phyloP scores from a whole-genome alignment of 2,113 vertebrate genomes.

The Oxyruncus cristatus region DNA sequence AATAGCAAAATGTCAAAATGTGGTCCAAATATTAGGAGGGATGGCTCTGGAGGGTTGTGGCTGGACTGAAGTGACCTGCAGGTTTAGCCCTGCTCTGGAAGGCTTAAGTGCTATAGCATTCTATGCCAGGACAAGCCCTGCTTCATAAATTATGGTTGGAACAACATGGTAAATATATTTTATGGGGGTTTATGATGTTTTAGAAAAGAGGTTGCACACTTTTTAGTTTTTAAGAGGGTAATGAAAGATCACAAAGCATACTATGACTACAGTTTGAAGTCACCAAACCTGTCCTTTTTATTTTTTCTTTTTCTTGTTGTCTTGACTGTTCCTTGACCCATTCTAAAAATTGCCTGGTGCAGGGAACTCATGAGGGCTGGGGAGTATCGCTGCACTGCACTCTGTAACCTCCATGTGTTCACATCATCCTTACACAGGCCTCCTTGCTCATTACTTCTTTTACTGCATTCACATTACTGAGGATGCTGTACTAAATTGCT shows the following conservation, averaged over 20 bases:
- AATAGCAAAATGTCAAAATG: not conserved
- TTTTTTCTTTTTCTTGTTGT: not conserved
- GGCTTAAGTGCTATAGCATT: not conserved
- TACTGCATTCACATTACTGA: not conserved
- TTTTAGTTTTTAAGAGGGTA: not conserved
- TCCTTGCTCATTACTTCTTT: not conserved
- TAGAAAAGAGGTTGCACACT: not conserved
- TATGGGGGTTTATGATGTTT: not conserved
- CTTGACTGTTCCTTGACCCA: not conserved
- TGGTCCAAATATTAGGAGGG: not conserved
- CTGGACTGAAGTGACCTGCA: not conserved
- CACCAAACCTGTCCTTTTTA: not conserved
- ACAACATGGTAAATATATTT: not conserved
- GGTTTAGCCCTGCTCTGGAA: not conserved
- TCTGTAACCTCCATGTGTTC: not conserved
- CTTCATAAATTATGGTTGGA: not conserved
- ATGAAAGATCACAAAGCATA: not conserved
- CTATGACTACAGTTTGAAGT: not conserved
- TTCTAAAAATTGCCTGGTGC: not conserved
- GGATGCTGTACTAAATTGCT: not conserved
- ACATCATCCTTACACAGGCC: not conserved
- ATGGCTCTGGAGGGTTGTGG: not conserved
- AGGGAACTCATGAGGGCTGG: not conserved
- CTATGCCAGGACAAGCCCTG: not conserved
- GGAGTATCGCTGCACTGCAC: not conserved